Evolutionary conservation across 2,888 invertebrate species (phyloP), one percentile per base, ranked within the genome.

Genomic region (Cantharis nigra): DNA sequence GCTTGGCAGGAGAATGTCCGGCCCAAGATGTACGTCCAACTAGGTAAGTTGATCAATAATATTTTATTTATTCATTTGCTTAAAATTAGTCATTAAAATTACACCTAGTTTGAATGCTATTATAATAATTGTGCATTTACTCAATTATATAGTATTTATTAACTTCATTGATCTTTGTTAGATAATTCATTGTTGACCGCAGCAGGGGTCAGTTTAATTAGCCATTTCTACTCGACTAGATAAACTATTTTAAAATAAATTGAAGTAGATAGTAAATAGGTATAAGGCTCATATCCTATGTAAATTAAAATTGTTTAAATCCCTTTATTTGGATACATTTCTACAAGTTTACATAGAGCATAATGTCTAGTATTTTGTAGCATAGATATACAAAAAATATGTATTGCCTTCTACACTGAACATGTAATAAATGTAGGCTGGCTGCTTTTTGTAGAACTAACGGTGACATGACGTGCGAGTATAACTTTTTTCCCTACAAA

Each of bases 1-100:
- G 94, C 95, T 86, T 96, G 96, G 96, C 96, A 96, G 93, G 96
- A 96, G 90, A 96, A 96, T 90, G 94, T 95, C 89, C 92, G 96
- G 91, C 96, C 96, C 87, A 96, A 96, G 93, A 95, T 96, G 93
- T 95, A 95, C 92, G 96, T 96, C 89, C 95, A 96, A 92, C 91
- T 96, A 93, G 96, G 96, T 96, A 90, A 94, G 95, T 92, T 82
- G 83, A 82, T 49, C 71, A 49, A 70, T 71, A 72, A 69, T 33
- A n/a, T 64, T 72, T 65, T n/a, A 62, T 63, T 76, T 76, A 72
- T 26, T 67, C 26, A 67, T n/a, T 65, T 67, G 20, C 49, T n/a
- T 7, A 49, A 49, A 7, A 49, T 49, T 49, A 49, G 49, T 49
- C 49, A 49, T n/a, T 49, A 26, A 26, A 7, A 49, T 49, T 49